Percentiles rank a stretch among this genome's conserved stretches.
phyloP scores from a whole-genome alignment of 2,888 invertebrate genomes.

The Lasioglossum marginatum region DNA sequence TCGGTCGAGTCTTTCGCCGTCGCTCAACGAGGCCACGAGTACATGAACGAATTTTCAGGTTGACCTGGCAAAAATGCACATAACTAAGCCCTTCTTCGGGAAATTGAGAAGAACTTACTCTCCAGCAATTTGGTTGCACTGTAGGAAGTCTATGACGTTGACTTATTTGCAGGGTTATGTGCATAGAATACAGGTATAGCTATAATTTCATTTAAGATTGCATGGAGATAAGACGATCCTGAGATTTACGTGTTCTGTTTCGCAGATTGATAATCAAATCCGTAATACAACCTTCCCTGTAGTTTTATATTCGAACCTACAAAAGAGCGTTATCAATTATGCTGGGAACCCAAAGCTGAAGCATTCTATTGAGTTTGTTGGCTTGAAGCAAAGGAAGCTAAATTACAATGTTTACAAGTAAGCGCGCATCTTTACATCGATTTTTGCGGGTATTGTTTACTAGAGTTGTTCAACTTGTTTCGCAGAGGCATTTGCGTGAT shows the following conservation, averaged over 20 bases:
- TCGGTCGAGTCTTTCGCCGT: not conserved
- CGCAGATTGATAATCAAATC: conserved; percentile 91
- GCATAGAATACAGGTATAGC: conserved; percentile 87
- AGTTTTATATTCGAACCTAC: conserved; percentile 88
- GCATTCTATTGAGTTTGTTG: conserved; percentile 79
- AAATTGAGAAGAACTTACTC: conserved; percentile 90
- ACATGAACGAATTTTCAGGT: conserved; percentile 85
- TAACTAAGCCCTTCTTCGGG: conserved; percentile 94
- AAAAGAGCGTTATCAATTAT: conserved; percentile 74
- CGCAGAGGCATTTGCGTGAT: conserved; percentile 76
- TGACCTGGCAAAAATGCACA: conserved; percentile 93
- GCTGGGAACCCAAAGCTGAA: conserved; percentile 76
- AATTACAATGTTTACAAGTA: conserved; percentile 78
- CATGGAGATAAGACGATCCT: not conserved
- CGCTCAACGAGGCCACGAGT: not conserved
- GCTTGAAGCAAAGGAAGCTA: conserved; percentile 77
- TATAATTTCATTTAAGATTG: not conserved
- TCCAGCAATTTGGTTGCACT: conserved; percentile 91
- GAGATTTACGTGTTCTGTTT: conserved; percentile 75
- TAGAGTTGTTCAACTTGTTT: conserved; percentile 21
- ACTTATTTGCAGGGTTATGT: conserved; percentile 89
- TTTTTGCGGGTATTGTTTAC: not conserved
- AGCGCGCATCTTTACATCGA: conserved; percentile 6
- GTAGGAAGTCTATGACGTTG: conserved; percentile 89
- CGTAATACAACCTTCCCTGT: conserved; percentile 90